phyloP scores from a whole-genome alignment of 2,113 vertebrate genomes.

The Otus sunia region DNA sequence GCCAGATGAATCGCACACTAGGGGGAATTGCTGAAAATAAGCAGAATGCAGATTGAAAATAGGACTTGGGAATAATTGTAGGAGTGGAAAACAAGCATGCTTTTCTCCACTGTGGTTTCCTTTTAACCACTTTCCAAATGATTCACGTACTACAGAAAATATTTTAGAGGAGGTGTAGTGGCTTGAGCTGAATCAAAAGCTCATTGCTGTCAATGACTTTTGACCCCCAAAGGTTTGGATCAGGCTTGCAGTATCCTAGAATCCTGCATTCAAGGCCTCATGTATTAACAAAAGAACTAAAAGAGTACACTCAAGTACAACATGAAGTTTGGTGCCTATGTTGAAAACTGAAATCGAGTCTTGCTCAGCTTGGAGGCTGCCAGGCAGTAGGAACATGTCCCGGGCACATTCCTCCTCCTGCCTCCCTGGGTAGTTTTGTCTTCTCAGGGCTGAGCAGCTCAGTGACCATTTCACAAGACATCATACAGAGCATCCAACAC shows the following conservation, averaged over 20 bases:
- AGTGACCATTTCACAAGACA: not conserved
- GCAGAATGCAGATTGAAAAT: constrained; percentile 1
- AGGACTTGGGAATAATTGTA: not conserved
- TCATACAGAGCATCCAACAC: not conserved
- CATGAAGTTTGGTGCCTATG: not conserved
- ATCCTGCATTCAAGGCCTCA: not conserved
- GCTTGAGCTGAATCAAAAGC: not conserved
- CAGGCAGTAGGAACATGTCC: rapidly evolving
- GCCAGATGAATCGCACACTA: not conserved
- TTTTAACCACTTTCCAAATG: not conserved
- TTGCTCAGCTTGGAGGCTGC: not conserved
- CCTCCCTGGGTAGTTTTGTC: not conserved
- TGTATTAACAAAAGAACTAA: not conserved
- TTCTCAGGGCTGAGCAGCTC: not conserved
- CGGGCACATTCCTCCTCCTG: rapidly evolving
- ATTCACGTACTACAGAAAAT: not conserved
- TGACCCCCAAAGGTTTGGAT: not conserved
- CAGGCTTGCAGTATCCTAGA: not conserved
- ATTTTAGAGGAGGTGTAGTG: not conserved
- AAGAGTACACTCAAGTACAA: not conserved
- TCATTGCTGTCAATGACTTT: not conserved
- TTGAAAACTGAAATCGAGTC: not conserved
- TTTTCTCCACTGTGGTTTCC: not conserved
- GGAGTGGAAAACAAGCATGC: not conserved
- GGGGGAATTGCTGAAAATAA: constrained; percentile 36